Conservation (phyloP, 1,140 invertebrate genomes). For the Ephestia elutella region DNA sequence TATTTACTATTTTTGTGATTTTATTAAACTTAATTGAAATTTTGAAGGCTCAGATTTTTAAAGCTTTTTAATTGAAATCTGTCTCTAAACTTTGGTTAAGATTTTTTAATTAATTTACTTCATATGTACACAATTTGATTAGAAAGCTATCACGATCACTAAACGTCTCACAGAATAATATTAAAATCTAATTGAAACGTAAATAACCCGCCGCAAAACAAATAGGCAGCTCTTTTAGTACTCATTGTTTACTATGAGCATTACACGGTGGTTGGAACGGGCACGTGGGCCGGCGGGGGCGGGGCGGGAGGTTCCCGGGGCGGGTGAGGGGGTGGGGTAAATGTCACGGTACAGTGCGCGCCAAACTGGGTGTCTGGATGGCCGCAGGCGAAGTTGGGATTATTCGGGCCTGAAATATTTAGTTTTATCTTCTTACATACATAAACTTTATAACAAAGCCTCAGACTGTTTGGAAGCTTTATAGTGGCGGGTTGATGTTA, state of each 20-base stretch:
- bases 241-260: constrained; percentile 26
- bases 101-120: too few species aligned
- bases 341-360: constrained; percentile 24
- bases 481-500: too few species aligned
- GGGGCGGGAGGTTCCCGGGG: not conserved
- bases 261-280: constrained; percentile 17
- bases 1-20: too few species aligned
- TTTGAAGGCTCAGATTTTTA: too few species aligned
- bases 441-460: not conserved
- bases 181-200: not conserved
- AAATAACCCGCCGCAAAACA: not conserved
- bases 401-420: not conserved
- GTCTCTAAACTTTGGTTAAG: too few species aligned
- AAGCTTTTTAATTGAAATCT: too few species aligned
- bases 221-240: constrained; percentile 6
- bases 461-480: not conserved
- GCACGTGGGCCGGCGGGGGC: constrained; percentile 22
- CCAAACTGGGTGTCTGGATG: not conserved
- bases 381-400: not conserved
- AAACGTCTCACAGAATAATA: too few species aligned
- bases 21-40: too few species aligned
- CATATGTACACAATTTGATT: too few species aligned
- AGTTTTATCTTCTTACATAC: not conserved
- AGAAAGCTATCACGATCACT: too few species aligned
- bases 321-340: constrained; percentile 14